Evolutionary conservation across 1,140 invertebrate species (phyloP), one percentile per base, ranked within the genome.

Genomic region (Mamestra configurata): DNA sequence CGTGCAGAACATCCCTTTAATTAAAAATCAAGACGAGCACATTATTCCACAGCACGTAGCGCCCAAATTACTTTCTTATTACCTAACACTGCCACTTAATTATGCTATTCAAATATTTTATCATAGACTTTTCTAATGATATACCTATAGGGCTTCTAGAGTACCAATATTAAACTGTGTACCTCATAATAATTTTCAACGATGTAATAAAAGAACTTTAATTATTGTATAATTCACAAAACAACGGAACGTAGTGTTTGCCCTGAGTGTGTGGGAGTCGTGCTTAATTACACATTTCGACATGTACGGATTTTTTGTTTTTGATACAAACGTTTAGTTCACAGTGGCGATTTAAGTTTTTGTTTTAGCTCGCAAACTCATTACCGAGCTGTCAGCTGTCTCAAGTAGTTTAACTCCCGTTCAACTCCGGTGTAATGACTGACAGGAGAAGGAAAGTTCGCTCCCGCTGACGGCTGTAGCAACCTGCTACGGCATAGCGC

Each of bases 341-440:
- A 35, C 51, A 78, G 57, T 43, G 70, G 76, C 66, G 68, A 73
- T 72, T 80, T 66, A 78, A 81, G 68, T 82, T 81, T 84, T 86
- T 83, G 78, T 81, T 86, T 88, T 81, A 84, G 64, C 75, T 82
- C 51, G 31, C 78, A 80, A 89, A 89, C 86, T 87, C 84, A 89
- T 89, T 89, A 89, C 84, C 43, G 57, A 87, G 82, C 84, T 87
- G 86, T 87, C 86, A 86, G 87, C 64, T 79, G 81, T 84, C 78
- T 79, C 57, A 79, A 81, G 78, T 68, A 81, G 82, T 77, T 73
- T 46, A 83, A 82, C 46, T 82, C 82, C 27, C 49, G 78, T 70
- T 71, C 51, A 81, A 85, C 35, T 82, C 86, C 24, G 68, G 80
- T 77, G 68, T 84, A 81, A 84, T 87, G 83, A 86, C 72, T 84